Base-by-base conservation (phyloP, 2,113 vertebrate species). In the Piprites chloris region DNA sequence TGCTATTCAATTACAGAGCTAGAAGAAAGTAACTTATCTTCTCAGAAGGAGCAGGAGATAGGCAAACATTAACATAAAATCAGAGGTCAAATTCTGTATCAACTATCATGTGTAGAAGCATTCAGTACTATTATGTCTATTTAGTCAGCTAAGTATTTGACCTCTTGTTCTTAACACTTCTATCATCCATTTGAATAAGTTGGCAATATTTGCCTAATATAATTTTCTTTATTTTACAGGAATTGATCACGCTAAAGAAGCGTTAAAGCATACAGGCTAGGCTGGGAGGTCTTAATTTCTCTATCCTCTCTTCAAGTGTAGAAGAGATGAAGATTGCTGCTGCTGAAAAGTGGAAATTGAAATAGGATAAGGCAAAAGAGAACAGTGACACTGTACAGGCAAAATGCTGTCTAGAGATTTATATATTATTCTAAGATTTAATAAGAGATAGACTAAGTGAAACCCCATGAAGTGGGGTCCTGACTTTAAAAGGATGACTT, bases 41-140 rank as follows among this genome's bases (percentile, higher is more conserved):
- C 55, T 28, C 41, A 71, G 88, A 90, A 86, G 63, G 58, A 90
- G 72, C 21, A 86, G 67, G 17, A 92, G 26, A 86, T 33, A 58
- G 28, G 33, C n/a, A 87, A 93, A 81, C 63, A 90, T 88, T 92
- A 94, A 94, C 24, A 87, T 58, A 92, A 84, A 93, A 84, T 52
- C 68, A 80, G 47, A 84, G 52, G 68, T 89, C 73, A 87, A 86
- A 88, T 78, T 96, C 95, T 76, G 0, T 87, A 69, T 83, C 37
- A 77, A 49, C 42, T 85, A 46, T 78, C 58, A 71, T 2, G 2
- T 37, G 52, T n/a, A 87, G 55, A 86, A 90, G 35, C 24, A 74
- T 47, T 84, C 37, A n/a, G 24, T 56, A 65, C 5, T 71, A 33
- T 58, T 78, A 61, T n/a, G 63, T 23, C 63, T 86, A 73, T 53